Percentiles rank a stretch among this genome's conserved stretches.
Evolutionary conservation across 2,113 vertebrate genomes (phyloP).

Genomic region (Recurvirostra avosetta): DNA sequence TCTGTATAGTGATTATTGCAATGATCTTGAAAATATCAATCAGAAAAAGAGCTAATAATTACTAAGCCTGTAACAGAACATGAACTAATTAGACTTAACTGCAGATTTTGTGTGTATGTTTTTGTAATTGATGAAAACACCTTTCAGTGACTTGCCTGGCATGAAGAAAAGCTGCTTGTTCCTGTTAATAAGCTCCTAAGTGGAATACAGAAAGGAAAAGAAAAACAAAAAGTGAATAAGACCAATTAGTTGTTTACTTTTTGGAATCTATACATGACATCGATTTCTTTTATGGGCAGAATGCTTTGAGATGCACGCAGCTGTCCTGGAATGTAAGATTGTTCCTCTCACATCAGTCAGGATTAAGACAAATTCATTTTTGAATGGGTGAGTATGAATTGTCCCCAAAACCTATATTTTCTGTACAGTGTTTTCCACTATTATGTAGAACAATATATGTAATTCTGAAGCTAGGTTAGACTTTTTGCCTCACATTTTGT

Average conservation of each 20-base stretch:
- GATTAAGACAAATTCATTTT: neutral
- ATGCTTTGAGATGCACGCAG: neutral
- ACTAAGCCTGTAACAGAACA: slow-evolving; percentile 34
- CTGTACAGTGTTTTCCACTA: neutral
- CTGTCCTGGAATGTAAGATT: neutral
- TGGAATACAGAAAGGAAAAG: neutral
- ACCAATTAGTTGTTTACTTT: neutral
- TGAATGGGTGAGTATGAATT: neutral
- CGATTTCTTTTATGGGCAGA: neutral
- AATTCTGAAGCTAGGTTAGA: neutral
- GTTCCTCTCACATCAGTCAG: neutral
- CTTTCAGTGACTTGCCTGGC: slow-evolving; percentile 40
- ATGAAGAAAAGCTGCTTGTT: slow-evolving; percentile 23
- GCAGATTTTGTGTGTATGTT: slow-evolving; percentile 52
- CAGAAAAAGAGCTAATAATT: slow-evolving; percentile 73
- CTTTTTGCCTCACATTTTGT: neutral
- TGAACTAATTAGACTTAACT: slow-evolving; percentile 69
- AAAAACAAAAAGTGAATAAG: slow-evolving; percentile 10
- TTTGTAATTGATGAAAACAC: slow-evolving; percentile 64
- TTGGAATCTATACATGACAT: neutral
- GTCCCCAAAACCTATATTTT: rapidly evolving
- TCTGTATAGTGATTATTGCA: slow-evolving; percentile 62
- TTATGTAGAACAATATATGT: neutral
- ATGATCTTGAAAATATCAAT: slow-evolving; percentile 70
- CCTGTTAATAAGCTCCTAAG: slow-evolving; percentile 23